Conservation (phyloP, 2,888 invertebrate genomes). For the Autographa pulchrina region DNA sequence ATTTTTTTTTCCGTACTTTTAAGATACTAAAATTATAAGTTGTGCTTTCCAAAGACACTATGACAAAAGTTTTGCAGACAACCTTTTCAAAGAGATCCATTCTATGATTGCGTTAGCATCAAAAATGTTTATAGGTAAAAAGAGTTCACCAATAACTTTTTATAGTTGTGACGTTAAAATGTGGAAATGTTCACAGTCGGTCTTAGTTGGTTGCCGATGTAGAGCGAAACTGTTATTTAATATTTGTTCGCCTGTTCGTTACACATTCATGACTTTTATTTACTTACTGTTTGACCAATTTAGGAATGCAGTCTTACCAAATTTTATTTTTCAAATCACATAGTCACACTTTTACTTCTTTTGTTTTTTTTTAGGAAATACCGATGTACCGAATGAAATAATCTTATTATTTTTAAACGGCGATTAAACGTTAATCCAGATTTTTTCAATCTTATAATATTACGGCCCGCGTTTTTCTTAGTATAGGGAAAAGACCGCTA, state of each 20-base stretch:
- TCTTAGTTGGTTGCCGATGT: slow-evolving; percentile 45
- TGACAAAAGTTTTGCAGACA: slow-evolving; percentile 2
- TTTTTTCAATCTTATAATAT: too few relatives aligned
- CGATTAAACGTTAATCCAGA: too few relatives aligned
- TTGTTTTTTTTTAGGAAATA: too few relatives aligned
- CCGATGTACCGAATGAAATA: too few relatives aligned
- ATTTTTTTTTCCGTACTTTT: too few relatives aligned
- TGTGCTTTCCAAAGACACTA: background rate
- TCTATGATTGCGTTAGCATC: background rate
- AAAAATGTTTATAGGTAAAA: slow-evolving; percentile 18
- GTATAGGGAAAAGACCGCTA: background rate
- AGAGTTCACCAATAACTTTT: slow-evolving; percentile 10
- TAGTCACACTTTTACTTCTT: too few relatives aligned
- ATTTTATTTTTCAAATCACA: background rate
- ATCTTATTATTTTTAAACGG: too few relatives aligned
- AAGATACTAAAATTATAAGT: background rate
- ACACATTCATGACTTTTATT: slow-evolving; percentile 9
- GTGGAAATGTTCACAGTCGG: slow-evolving; percentile 37
- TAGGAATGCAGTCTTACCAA: background rate
- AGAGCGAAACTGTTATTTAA: slow-evolving; percentile 46
- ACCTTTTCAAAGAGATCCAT: slow-evolving; percentile 21
- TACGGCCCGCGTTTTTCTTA: background rate
- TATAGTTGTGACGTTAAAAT: slow-evolving; percentile 33
- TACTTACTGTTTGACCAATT: background rate
- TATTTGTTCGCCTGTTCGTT: slow-evolving; percentile 12